Evolutionary conservation across 1,140 invertebrate species (phyloP), one percentile per base, ranked within the genome.

Genomic region (Papilio helenus): DNA sequence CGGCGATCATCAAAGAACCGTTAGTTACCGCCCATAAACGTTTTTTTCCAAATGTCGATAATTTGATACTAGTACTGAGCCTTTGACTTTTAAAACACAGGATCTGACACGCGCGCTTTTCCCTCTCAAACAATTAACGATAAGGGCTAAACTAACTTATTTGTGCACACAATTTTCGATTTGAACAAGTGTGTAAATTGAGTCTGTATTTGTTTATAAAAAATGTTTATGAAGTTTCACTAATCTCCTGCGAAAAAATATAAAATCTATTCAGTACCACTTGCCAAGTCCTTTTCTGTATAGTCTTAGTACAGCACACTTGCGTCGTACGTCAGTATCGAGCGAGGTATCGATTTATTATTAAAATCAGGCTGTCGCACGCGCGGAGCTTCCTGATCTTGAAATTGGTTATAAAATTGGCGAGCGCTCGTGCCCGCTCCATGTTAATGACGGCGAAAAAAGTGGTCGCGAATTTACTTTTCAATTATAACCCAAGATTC

Each of bases 351-450:
- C 91, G 89, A 93, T 94, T 93, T 94, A 93, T 93, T 94, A 94
- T 93, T 92, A 86, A 93, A 93, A 93, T 90, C 87, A 90, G 87
- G 81, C 88, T 89, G 90, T 91, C 89, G 88, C 91, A 88, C 85
- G 87, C 84, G 87, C 84, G 81, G 79, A 80, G 86, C 92, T 92
- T 92, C 90, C 91, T 91, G 90, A 86, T 90, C 85, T 72, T 84
- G 82, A 93, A 94, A 92, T 94, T 92, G 87, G 83, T 88, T 90
- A 91, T 89, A 87, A 94, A 93, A 93, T 94, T 93, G 91, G 90
- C 88, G 77, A 89, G 76, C 92, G 87, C 91, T 92, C 91, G 91
- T 92, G 91, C 90, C 90, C 86, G 84, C 85, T 84, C 86, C 81
- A 86, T 80, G 87, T 90, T 92, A 90, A 93, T 90, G 88, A 90